phyloP scores from a whole-genome alignment of 2,797 vertebrate species.

The Urosaurus nigricauda region DNA sequence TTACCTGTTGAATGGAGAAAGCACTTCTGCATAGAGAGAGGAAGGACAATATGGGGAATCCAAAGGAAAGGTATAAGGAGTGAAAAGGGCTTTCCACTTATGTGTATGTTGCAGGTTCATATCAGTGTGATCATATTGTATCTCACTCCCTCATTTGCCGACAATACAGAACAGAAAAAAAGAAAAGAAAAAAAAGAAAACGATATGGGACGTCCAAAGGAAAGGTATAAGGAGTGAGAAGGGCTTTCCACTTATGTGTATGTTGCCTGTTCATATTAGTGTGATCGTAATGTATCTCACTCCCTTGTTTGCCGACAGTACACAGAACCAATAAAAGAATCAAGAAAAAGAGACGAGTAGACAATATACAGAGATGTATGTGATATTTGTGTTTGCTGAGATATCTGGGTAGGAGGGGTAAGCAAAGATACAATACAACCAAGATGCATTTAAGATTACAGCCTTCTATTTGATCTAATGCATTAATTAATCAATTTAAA shows the following conservation, averaged over 20 bases:
- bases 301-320: accelerated
- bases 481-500: neutral
- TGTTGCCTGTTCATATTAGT: neutral
- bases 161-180: accelerated
- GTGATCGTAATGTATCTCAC: neutral
- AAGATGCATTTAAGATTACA: neutral
- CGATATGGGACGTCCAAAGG: neutral
- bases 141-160: accelerated
- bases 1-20: slow-evolving; percentile 58
- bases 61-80: neutral
- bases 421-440: neutral
- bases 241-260: too few relatives aligned
- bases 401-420: accelerated
- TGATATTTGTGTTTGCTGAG: accelerated
- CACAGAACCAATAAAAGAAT: accelerated
- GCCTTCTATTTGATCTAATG: slow-evolving; percentile 3
- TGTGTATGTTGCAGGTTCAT: neutral
- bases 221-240: neutral
- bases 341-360: neutral
- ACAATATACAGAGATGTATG: neutral
- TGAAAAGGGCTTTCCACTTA: neutral
- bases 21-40: accelerated
- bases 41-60: neutral
- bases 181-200: neutral
- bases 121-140: neutral